Evolutionary conservation across 2,888 invertebrate species (phyloP).

Genomic region (Acleris literana): DNA sequence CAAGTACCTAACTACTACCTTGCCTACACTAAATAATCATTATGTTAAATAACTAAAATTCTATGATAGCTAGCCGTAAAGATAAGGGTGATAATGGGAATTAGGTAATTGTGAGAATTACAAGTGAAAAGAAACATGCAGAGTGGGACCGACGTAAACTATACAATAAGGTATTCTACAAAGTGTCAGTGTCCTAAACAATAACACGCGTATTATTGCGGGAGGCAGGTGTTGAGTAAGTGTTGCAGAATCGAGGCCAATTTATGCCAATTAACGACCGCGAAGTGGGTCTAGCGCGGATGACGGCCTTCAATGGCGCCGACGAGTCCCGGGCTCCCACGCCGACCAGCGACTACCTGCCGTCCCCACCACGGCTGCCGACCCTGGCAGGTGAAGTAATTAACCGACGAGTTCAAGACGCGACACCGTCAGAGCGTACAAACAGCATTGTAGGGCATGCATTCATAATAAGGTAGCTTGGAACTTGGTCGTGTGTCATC

Average conservation of each 20-base stretch:
- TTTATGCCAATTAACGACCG: slow-evolving; percentile 39
- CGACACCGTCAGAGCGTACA: too few species aligned
- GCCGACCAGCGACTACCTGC: background rate
- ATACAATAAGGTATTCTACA: slow-evolving; percentile 12
- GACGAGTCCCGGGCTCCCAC: background rate
- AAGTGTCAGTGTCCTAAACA: slow-evolving; percentile 17
- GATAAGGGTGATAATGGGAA: background rate
- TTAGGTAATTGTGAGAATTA: background rate
- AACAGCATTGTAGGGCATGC: too few species aligned
- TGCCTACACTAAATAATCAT: too few species aligned
- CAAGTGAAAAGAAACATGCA: background rate
- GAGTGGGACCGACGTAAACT: slow-evolving; percentile 11
- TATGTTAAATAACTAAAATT: too few species aligned
- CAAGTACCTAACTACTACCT: too few species aligned
- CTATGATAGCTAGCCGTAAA: too few species aligned
- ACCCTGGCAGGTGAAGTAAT: too few species aligned
- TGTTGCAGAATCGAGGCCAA: slow-evolving; percentile 41
- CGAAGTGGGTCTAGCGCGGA: slow-evolving; percentile 37
- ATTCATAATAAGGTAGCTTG: too few species aligned
- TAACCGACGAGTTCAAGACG: too few species aligned
- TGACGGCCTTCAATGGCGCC: slow-evolving; percentile 20
- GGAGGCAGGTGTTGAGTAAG: slow-evolving; percentile 32
- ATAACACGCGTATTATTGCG: slow-evolving; percentile 28
- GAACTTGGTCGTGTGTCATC: too few species aligned
- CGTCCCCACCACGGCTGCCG: background rate